These are phyloP conservation scores for Rotaria socialis DNA, from an alignment of 2,888 invertebrate species.

Conservation along the genomic window DNA sequence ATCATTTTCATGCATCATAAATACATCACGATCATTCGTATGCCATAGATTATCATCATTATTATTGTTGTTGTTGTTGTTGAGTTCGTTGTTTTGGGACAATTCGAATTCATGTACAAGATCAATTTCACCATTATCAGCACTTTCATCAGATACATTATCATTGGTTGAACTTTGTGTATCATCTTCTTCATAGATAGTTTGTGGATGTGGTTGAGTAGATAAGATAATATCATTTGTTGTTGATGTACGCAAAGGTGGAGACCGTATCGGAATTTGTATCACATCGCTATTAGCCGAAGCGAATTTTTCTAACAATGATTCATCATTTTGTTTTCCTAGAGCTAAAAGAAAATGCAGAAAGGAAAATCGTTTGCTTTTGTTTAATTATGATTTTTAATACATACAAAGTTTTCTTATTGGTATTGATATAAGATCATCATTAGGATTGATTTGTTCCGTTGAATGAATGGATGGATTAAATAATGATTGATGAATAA, in stretches of 20 bases:
- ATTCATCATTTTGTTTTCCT: not conserved
- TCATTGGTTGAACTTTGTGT: conserved; percentile 3
- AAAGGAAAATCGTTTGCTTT: not conserved
- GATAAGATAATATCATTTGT: not conserved
- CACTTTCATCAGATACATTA: conserved; percentile 1
- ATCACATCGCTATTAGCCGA: not conserved
- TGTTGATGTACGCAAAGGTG: not conserved
- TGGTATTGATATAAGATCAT: not conserved
- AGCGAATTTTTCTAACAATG: not conserved
- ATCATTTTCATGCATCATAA: conserved; percentile 13
- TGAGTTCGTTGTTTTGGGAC: not conserved
- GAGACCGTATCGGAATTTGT: not conserved
- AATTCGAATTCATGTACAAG: conserved; percentile 33
- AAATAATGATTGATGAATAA: not conserved
- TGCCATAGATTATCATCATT: not conserved
- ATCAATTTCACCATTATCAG: conserved; percentile 38
- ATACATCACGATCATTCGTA: conserved; percentile 4
- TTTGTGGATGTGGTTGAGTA: not conserved
- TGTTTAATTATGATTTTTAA: no score
- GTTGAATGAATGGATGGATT: not conserved
- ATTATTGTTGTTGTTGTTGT: not conserved
- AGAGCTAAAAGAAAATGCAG: not conserved
- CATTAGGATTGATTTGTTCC: not conserved
- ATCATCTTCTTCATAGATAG: conserved; percentile 28
- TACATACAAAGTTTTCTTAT: not conserved